phyloP scores from a whole-genome alignment of 2,888 invertebrate genomes.

The Lasiommata megera region DNA sequence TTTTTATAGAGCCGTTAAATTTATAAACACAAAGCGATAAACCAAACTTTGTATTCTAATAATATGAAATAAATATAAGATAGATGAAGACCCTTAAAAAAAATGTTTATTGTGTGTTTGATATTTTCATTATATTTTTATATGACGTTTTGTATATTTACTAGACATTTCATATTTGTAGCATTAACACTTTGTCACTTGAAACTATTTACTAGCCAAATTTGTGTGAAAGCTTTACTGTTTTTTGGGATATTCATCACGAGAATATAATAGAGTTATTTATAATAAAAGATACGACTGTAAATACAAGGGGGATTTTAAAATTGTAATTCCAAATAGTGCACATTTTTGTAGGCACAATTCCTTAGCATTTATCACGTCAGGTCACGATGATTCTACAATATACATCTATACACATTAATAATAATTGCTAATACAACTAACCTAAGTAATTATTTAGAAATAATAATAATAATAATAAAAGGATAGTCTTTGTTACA shows the following conservation, averaged over 20 bases:
- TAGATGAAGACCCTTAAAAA: too few relatives aligned
- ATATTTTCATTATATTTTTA: too few relatives aligned
- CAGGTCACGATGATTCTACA: conserved; percentile 26
- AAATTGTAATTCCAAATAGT: conserved; percentile 2
- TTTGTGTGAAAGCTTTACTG: neutral
- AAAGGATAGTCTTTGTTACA: conserved; percentile 17
- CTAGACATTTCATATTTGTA: too few relatives aligned
- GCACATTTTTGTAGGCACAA: conserved; percentile 12
- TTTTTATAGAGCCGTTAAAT: too few relatives aligned
- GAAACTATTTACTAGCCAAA: neutral
- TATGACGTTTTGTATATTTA: too few relatives aligned
- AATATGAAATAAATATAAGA: too few relatives aligned
- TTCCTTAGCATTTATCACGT: conserved; percentile 24
- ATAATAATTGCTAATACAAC: conserved; percentile 8
- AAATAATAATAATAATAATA: conserved; percentile 16
- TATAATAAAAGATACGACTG: neutral
- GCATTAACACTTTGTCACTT: too few relatives aligned
- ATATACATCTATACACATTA: conserved; percentile 20
- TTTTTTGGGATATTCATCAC: neutral
- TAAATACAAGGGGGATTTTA: neutral
- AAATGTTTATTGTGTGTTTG: too few relatives aligned
- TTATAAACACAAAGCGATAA: too few relatives aligned
- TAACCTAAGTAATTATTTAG: conserved; percentile 5
- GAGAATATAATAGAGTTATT: too few relatives aligned
- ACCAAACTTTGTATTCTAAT: too few relatives aligned